phyloP scores from a whole-genome alignment of 2,888 invertebrate genomes.

The Eledone cirrhosa region DNA sequence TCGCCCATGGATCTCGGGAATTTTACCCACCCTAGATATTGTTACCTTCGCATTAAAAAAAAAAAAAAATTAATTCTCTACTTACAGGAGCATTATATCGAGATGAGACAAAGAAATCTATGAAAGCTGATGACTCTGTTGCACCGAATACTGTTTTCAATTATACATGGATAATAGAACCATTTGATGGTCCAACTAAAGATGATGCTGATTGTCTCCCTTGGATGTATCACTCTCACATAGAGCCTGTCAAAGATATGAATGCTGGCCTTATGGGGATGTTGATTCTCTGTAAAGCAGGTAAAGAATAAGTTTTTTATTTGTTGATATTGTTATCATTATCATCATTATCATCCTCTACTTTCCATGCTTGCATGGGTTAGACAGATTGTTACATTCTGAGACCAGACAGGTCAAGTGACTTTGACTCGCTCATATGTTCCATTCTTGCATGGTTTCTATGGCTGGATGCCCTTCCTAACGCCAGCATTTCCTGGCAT shows the following conservation, averaged over 20 bases:
- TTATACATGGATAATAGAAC: conserved; percentile 28
- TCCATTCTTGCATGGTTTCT: no score
- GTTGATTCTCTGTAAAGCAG: conserved; percentile 33
- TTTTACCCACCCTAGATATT: no score
- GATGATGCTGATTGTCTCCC: conserved; percentile 30
- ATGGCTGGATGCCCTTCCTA: no score
- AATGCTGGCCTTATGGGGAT: conserved; percentile 30
- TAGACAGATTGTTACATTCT: no score
- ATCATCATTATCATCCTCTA: no score
- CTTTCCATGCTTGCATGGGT: no score
- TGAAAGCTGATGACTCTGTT: conserved; percentile 22
- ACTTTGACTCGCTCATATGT: no score
- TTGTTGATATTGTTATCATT: no score
- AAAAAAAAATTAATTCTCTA: not conserved
- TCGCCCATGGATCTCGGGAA: no score
- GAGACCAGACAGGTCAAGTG: no score
- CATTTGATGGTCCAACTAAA: conserved; percentile 24
- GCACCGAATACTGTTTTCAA: not conserved
- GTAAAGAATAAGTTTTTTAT: conserved; percentile 30
- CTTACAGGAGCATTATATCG: not conserved
- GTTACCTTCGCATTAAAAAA: no score
- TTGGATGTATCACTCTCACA: conserved; percentile 32
- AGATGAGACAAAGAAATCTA: not conserved
- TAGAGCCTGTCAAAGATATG: conserved; percentile 31
- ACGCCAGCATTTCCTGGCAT: no score